Base-by-base conservation (phyloP, 2,113 vertebrate genomes). In the Motacilla alba region DNA sequence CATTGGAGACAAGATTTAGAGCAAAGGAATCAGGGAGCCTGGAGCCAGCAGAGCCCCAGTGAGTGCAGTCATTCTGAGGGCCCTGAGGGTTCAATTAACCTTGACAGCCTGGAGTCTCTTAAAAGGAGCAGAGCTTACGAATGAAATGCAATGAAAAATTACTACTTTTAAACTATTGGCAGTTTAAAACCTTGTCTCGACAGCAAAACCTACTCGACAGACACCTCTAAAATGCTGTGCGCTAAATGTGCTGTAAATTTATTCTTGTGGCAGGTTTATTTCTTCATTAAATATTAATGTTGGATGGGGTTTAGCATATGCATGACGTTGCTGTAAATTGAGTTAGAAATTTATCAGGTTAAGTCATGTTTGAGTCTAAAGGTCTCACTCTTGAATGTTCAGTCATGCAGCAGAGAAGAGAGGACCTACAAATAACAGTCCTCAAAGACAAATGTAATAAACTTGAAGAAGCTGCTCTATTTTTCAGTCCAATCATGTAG, bases 221-320 rank as follows among this genome's bases (percentile, higher is more conserved):
- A 96, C 90, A 96, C 92, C 88, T 97, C 73, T 93, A 56, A 87
- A 93, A 95, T 39, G 84, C 70, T 89, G 66, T 28, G 26, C 31
- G 0, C 84, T 93, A 58, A 94, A 91, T 95, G 93, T 90, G 90
- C 68, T 78, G 86, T 95, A 95, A 97, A 97, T 96, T 96, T 92
- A 93, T 96, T 93, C 92, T 47, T 44, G 70, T 96, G 97, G 84
- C 96, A 96, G 96, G 83, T 97, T 97, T 97, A 96, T 96, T 96
- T 96, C 95, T 95, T 97, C 87, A 90, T 96, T 96, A 96, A 96
- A 97, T 96, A 97, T 96, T 96, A 89, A 97, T 96, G 93, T 63
- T 95, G 49, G 89, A 95, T 83, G 78, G 52, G 77, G 27, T 93
- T 93, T 93, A 96, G 66, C 94, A 94, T 96, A 94, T 94, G 93